Percentiles rank a stretch among this genome's conserved stretches.
Conservation (phyloP, 2,888 invertebrate species). For the Vesta saturnalis region DNA sequence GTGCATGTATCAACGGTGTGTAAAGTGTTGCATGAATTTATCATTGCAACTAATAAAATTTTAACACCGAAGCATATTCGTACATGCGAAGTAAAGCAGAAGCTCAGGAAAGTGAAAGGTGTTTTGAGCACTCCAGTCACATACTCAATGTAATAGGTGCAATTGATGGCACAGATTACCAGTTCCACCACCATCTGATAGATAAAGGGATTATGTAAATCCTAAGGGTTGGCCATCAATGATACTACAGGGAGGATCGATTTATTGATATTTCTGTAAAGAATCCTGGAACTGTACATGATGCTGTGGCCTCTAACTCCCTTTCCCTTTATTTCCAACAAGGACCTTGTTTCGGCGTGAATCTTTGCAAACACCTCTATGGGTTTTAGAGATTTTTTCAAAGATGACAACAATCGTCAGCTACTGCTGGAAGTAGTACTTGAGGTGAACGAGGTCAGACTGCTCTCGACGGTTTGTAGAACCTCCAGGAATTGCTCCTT, state of each 20-base stretch:
- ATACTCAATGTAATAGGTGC: slow-evolving; percentile 51
- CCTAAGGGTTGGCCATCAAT: slow-evolving; percentile 43
- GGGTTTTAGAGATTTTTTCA: background rate
- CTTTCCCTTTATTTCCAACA: background rate
- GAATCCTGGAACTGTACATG: too few relatives aligned
- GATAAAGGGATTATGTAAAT: slow-evolving; percentile 42
- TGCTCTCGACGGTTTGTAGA: background rate
- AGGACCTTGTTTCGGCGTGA: background rate
- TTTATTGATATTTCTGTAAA: slow-evolving; percentile 32
- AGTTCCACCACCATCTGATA: slow-evolving; percentile 37
- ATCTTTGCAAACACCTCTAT: slow-evolving; percentile 2
- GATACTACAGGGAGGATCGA: slow-evolving; percentile 39
- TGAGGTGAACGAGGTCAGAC: too few relatives aligned
- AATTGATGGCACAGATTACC: slow-evolving; percentile 46
- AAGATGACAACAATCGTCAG: background rate
- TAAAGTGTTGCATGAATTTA: slow-evolving; percentile 46
- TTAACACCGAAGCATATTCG: too few relatives aligned
- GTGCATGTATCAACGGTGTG: too few relatives aligned
- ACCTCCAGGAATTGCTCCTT: background rate
- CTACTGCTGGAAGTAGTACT: background rate
- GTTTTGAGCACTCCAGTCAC: slow-evolving; percentile 44
- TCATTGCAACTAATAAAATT: slow-evolving; percentile 48
- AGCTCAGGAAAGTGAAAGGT: slow-evolving; percentile 31
- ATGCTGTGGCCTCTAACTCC: background rate
- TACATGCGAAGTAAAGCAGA: slow-evolving; percentile 47